Evolutionary conservation across 1,140 invertebrate species (phyloP).

Genomic region (Diorhabda carinulata): DNA sequence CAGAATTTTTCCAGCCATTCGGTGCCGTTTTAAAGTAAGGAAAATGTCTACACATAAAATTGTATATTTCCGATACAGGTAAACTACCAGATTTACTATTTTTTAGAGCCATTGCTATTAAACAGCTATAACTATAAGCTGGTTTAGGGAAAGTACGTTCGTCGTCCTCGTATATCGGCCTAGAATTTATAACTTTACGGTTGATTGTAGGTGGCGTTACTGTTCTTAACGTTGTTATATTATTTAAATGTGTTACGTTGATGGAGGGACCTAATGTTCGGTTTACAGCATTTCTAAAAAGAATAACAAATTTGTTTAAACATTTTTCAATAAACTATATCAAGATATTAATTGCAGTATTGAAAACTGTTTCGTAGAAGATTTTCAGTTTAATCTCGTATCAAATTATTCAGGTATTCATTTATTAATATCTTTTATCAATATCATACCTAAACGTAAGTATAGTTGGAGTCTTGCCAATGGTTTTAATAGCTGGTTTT

Average conservation of each 20-base stretch:
- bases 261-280: constrained; percentile 31
- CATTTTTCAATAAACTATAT: too few species aligned
- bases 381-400: too few species aligned
- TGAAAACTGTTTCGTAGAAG: too few species aligned
- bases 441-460: constrained; percentile 40
- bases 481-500: constrained; percentile 36
- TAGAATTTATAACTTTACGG: constrained; percentile 51
- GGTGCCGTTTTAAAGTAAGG: constrained; percentile 97
- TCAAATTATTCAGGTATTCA: too few species aligned
- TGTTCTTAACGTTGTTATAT: constrained; percentile 36
- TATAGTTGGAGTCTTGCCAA: constrained; percentile 32
- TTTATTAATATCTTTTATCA: not conserved
- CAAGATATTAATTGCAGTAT: too few species aligned
- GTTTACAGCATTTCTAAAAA: constrained; percentile 10
- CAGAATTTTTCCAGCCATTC: constrained; percentile 91
- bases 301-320: not conserved
- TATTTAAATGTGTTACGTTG: constrained; percentile 38
- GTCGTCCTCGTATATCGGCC: constrained; percentile 52
- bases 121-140: constrained; percentile 94
- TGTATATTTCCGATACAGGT: constrained; percentile 97
- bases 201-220: constrained; percentile 46
- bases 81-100: constrained; percentile 91
- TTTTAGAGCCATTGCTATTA: constrained; percentile 96
- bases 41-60: constrained; percentile 97
- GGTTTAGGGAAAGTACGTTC: constrained; percentile 87